Base-by-base conservation (phyloP, 2,113 vertebrate genomes). In the Tyrannus savana region DNA sequence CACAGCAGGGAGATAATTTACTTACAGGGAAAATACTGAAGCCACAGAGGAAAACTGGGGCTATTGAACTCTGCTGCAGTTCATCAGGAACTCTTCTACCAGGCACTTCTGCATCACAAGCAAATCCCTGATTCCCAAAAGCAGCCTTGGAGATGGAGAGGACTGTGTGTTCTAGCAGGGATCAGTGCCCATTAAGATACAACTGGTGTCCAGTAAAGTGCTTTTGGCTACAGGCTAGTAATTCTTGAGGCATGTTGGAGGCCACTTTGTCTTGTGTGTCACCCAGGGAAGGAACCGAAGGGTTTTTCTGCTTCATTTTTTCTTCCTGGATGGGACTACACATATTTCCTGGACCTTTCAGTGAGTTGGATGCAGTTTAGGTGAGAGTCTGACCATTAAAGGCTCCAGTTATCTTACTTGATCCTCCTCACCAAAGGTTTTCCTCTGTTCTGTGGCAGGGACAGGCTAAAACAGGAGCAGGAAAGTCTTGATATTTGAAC, bases 21-120 rank as follows among this genome's bases (percentile, higher is more conserved):
- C 79, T 92, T 78, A 82, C 75, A 95, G 89, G 63, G 81, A 75
- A 64, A 89, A 50, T 93, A 93, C 71, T 71, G 78, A 86, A 86
- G 74, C 55, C 68, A 64, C 59, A 84, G 68, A 96, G 95, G 85
- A 69, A 62, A 96, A 96, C 56, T 41, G 10, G 59, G 41, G 41
- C 81, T 96, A 8, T 95, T 93, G 92, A 96, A 69, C 41, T 60
- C 31, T 2, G 7, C 52, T 87, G 71, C 62, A 94, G 81, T 94
- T 84, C 22, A 62, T 53, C 63, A 58, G 80, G 67, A 89, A 7
- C 69, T 94, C 35, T 92, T 92, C 91, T 47, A 93, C 68, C 85
- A 75, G 62, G 80, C 47, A 85, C 39, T 69, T 89, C 42, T 56
- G 6, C 95, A 62, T 93, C 49, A 16, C 72, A 76, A 42, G n/a